These are phyloP conservation scores for Myotis pilosus DNA, from an alignment of 2,797 vertebrate genomes.

Conservation along the genomic window DNA sequence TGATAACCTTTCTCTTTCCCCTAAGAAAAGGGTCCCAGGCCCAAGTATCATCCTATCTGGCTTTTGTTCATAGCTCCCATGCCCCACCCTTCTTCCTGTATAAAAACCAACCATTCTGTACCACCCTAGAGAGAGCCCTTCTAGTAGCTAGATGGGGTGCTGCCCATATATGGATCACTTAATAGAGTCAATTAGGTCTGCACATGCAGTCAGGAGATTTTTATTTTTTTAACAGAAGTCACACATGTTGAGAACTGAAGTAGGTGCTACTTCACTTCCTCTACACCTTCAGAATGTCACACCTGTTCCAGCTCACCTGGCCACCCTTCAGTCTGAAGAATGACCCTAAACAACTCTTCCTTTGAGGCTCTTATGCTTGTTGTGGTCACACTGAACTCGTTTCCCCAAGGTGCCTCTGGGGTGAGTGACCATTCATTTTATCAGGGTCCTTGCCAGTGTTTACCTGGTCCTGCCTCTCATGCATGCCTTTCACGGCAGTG, in stretches of 20 bases:
- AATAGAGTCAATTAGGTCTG: background rate
- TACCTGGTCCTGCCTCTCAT: background rate
- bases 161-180: background rate
- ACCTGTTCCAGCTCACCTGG: background rate
- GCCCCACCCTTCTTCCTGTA: background rate
- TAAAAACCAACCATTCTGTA: background rate
- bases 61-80: background rate
- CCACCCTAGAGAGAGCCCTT: background rate
- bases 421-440: accelerated
- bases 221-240: background rate
- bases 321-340: background rate
- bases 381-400: background rate
- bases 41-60: background rate
- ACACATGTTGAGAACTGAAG: background rate
- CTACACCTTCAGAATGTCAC: background rate
- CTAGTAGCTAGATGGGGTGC: background rate
- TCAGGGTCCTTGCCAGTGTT: accelerated
- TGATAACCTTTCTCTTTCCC: background rate
- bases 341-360: background rate
- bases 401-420: background rate
- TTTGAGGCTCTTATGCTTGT: background rate
- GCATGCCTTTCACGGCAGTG: accelerated
- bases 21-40: background rate
- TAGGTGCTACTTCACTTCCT: background rate
- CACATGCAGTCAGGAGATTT: background rate